These are phyloP conservation scores for Ptilodon capucinus DNA, from an alignment of 2,888 invertebrate species.

Conservation along the genomic window DNA sequence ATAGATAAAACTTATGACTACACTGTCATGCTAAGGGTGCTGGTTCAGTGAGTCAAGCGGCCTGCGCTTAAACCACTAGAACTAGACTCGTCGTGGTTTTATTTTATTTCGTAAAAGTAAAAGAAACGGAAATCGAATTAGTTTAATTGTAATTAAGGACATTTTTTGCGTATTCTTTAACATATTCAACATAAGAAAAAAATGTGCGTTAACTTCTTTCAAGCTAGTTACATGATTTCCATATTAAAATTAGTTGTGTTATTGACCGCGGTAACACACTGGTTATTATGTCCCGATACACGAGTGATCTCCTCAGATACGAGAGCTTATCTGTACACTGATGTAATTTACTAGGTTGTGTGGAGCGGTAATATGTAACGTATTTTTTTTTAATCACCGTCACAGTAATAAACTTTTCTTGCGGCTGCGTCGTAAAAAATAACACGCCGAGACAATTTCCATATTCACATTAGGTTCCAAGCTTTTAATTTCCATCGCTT, in stretches of 20 bases:
- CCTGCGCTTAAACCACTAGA: too few relatives aligned
- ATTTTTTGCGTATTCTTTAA: constrained; percentile 6
- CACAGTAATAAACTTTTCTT: constrained; percentile 32
- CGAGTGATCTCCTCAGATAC: constrained; percentile 6
- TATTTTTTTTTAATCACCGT: constrained; percentile 17
- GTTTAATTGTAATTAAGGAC: not conserved
- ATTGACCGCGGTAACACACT: constrained; percentile 18
- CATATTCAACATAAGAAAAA: constrained; percentile 6
- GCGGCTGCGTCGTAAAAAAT: constrained; percentile 18
- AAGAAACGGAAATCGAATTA: too few relatives aligned
- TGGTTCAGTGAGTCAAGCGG: too few relatives aligned
- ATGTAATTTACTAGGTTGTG: constrained; percentile 27
- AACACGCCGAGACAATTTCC: constrained; percentile 45
- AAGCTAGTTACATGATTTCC: constrained; percentile 3
- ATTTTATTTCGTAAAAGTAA: too few relatives aligned
- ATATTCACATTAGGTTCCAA: constrained; percentile 45
- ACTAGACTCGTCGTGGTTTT: too few relatives aligned
- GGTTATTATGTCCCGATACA: constrained; percentile 1
- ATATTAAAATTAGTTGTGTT: constrained; percentile 18
- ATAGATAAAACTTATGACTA: too few relatives aligned
- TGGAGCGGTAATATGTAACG: constrained; percentile 23
- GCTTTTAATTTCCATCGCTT: constrained; percentile 54
- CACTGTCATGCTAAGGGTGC: too few relatives aligned
- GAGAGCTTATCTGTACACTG: constrained; percentile 13
- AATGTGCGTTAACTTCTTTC: constrained; percentile 5